Evolutionary conservation across 37 sponge, comb jelly and placozoan genomes (phyloP).

Genomic region (Mnemiopsis leidyi): DNA sequence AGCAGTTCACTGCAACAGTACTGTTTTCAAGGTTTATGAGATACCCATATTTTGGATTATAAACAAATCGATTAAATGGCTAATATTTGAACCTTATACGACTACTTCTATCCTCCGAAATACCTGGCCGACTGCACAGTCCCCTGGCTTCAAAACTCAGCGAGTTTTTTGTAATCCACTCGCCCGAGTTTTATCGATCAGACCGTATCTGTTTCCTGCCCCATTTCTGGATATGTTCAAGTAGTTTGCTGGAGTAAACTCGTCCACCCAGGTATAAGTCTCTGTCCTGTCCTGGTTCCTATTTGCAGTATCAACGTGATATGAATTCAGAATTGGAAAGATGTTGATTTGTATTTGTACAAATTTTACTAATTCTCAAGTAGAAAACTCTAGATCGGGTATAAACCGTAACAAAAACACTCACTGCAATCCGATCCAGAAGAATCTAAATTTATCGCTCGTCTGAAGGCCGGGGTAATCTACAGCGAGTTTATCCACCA

Average conservation of each 20-base stretch:
- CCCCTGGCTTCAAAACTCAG: neutral
- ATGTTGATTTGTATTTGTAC: no score
- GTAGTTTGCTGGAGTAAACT: neutral
- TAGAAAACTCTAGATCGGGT: no score
- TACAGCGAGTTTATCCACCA: neutral
- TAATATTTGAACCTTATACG: no score
- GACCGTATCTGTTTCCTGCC: neutral
- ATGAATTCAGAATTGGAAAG: no score
- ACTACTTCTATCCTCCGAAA: no score
- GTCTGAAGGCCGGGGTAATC: constrained; percentile 41
- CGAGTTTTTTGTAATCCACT: constrained; percentile 20
- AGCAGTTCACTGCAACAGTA: constrained; percentile 2
- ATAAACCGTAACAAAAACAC: neutral
- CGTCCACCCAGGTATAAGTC: neutral
- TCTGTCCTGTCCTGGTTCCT: neutral
- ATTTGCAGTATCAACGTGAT: no score
- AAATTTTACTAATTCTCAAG: no score
- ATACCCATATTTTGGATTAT: no score
- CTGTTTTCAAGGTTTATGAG: no score
- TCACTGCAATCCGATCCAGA: constrained; percentile 34
- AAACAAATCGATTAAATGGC: no score
- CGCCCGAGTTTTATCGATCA: constrained; percentile 36
- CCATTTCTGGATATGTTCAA: neutral
- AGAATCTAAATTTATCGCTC: constrained; percentile 11
- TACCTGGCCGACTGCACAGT: constrained; percentile 12